Evolutionary conservation across 2,113 vertebrate species (phyloP).

Genomic region (Oryzias curvinotus): DNA sequence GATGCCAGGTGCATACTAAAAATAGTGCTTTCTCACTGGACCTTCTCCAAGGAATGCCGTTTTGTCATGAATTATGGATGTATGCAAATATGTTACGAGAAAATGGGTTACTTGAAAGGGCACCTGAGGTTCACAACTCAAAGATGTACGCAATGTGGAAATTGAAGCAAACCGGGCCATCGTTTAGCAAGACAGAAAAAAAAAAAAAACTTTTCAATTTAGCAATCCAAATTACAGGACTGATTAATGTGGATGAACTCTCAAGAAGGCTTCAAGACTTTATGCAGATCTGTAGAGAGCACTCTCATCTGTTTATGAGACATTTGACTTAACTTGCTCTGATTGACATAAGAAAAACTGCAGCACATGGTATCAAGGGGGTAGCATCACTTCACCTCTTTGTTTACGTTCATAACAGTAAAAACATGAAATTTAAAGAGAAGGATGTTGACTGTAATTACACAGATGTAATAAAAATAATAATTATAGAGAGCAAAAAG

Average conservation of each 20-base stretch:
- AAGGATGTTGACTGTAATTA: not conserved
- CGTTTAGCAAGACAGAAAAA: constrained; percentile 58
- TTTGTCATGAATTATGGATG: constrained; percentile 74
- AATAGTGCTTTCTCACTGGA: constrained; percentile 69
- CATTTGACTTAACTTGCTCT: constrained; percentile 27
- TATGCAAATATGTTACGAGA: constrained; percentile 69
- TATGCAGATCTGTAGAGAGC: constrained; percentile 19
- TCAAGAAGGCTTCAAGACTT: constrained; percentile 17
- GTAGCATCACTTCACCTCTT: constrained; percentile 6
- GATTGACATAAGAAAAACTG: constrained; percentile 12
- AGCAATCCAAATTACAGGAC: constrained; percentile 40
- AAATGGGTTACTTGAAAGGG: constrained; percentile 73
- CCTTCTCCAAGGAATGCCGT: constrained; percentile 57
- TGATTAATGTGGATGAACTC: constrained; percentile 44
- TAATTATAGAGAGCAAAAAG: not conserved
- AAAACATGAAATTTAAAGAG: not conserved
- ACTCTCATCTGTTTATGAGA: constrained; percentile 12
- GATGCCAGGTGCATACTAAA: constrained; percentile 72
- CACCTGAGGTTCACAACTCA: constrained; percentile 66
- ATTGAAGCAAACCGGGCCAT: constrained; percentile 55
- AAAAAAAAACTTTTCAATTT: constrained; percentile 37
- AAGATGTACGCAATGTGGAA: constrained; percentile 63
- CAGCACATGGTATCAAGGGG: not conserved
- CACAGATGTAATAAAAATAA: not conserved
- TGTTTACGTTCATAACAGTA: constrained; percentile 6